phyloP scores from a whole-genome alignment of 1,140 invertebrate genomes.

The Idris sp. region DNA sequence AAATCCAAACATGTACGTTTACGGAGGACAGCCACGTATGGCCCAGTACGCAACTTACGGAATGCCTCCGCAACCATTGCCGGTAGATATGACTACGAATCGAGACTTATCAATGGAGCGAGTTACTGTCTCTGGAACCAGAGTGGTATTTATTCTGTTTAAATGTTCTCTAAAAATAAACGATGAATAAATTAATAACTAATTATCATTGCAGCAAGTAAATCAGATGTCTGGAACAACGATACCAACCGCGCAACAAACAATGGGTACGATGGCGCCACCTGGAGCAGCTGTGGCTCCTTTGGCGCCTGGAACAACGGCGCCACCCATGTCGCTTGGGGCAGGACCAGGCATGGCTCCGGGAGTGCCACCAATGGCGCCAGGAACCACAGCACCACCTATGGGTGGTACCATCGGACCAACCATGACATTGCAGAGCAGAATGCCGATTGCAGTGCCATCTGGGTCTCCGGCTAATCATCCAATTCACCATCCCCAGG shows the following conservation, averaged over 20 bases:
- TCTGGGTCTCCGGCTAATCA: no score
- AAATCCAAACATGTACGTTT: conserved; percentile 69
- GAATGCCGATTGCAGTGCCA: no score
- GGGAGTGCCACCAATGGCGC: conserved; percentile 3
- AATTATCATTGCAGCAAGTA: conserved; percentile 27
- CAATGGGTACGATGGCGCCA: conserved; percentile 8
- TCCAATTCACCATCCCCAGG: no score
- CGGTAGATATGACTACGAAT: conserved; percentile 48
- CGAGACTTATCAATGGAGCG: conserved; percentile 66
- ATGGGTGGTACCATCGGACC: neutral
- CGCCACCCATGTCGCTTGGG: no score
- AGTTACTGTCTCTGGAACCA: conserved; percentile 69
- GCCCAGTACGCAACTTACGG: conserved; percentile 64
- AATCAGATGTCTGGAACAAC: conserved; percentile 33
- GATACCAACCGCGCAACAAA: conserved; percentile 25
- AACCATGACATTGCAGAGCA: no score
- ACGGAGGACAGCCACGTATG: conserved; percentile 67
- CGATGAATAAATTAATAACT: no score
- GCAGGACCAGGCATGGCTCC: neutral
- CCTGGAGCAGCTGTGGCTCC: no score
- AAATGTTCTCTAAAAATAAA: no score
- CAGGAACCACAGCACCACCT: no score
- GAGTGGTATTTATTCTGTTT: conserved; percentile 69
- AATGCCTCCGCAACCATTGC: conserved; percentile 61
- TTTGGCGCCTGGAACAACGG: no score